Evolutionary conservation across 2,888 invertebrate species (phyloP), one percentile per base, ranked within the genome.

Genomic region (Hydrotaea cyrtoneurina): DNA sequence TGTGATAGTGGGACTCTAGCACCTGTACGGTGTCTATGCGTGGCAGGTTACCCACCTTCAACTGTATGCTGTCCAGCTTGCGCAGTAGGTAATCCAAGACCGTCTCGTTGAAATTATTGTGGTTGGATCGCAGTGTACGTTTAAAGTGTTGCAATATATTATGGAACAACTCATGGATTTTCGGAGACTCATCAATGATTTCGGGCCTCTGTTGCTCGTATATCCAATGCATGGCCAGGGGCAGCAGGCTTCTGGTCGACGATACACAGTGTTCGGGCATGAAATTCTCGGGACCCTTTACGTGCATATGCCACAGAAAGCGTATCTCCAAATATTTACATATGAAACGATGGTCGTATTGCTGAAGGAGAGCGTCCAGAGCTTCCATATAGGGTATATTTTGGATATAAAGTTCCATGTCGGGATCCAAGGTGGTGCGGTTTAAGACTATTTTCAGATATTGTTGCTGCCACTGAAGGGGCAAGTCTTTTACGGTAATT

Each of bases 21-120:
- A 55, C 80, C 0, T 19, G 55, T 0, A 73, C 23, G 0, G 87
- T 86, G 11, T 81, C 31, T 0, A 66, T 66, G 0, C 84, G 85
- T 15, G 88, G 87, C 46, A 88, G 39, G 57, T 87, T 88, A 10
- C 86, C 86, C 2, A 88, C 57, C 19, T 86, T 86, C n/a, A 88
- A 57, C 36, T 86, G 80, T 85, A 88, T 87, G 5, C 71, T 62
- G 4, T 83, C 71, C 8, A 86, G 53, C 81, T 88, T 87, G n/a
- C 17, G 73, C 36, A 83, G 79, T 17, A 88, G 53, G 55, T 82
- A 85, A 0, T 80, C n/a, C 36, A 85, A 15, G 0, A 86, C 57
- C 8, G 75, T 59, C 2, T 19, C 39, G 55, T 86, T 83, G 19
- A 88, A 86, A 10, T 69, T 43, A 50, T 87, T 86, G 0, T 66